A percentile compares a stretch with the other conserved stretches of the same genome.
phyloP scores from a whole-genome alignment of 2,888 invertebrate species.

The Dioctria linearis region DNA sequence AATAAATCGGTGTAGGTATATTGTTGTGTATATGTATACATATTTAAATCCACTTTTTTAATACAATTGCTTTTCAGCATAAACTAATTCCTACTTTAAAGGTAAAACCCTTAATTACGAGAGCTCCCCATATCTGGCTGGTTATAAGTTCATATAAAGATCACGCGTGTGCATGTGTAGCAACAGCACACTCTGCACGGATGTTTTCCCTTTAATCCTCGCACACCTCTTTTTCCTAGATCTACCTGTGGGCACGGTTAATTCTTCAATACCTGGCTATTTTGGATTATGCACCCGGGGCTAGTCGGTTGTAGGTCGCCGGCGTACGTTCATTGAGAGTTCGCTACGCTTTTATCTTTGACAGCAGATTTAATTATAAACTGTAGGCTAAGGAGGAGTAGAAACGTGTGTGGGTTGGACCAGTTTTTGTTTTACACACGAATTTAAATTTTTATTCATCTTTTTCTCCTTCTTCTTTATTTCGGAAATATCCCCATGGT shows the following conservation, averaged over 20 bases:
- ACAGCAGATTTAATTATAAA: conserved; percentile 52
- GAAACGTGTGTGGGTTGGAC: conserved; percentile 34
- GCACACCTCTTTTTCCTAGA: not conserved
- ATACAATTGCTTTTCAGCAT: not conserved
- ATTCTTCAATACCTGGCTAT: conserved; percentile 10
- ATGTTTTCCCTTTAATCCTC: not conserved
- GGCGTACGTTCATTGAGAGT: conserved; percentile 48
- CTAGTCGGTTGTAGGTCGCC: not conserved
- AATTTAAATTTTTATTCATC: conserved; percentile 13
- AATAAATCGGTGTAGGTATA: not conserved
- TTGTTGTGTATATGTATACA: too few relatives aligned
- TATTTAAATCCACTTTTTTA: not conserved
- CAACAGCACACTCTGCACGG: not conserved
- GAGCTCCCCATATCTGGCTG: not conserved
- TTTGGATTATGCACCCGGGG: conserved; percentile 34
- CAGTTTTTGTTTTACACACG: conserved; percentile 33
- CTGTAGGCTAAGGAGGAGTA: conserved; percentile 28
- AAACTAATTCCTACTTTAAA: conserved; percentile 16
- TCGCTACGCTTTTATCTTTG: conserved; percentile 54
- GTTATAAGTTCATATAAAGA: not conserved
- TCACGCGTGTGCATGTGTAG: conserved; percentile 19
- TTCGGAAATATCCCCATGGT: conserved; percentile 9
- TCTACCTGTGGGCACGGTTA: not conserved
- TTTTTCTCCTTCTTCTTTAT: not conserved
- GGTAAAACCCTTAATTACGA: conserved; percentile 34